These are phyloP conservation scores for Dryococelus australis DNA, from an alignment of 2,888 invertebrate genomes.

Conservation along the genomic window DNA sequence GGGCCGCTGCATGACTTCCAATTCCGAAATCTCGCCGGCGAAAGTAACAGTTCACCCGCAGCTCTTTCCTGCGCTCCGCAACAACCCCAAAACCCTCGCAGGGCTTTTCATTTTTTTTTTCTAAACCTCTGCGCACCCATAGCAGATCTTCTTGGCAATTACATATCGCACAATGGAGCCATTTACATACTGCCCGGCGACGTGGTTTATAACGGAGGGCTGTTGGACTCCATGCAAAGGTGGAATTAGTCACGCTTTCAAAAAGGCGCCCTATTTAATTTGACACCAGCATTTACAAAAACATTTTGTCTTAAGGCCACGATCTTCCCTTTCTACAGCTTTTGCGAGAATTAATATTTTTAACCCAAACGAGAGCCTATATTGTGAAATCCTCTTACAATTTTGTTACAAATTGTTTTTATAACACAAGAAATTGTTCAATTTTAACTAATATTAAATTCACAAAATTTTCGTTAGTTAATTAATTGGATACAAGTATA, in stretches of 20 bases:
- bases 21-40: slow-evolving; percentile 39
- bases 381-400: no score
- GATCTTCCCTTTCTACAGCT: no score
- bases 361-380: no score
- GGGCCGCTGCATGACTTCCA: slow-evolving; percentile 44
- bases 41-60: slow-evolving; percentile 17
- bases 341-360: no score
- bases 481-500: no score
- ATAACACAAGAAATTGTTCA: no score
- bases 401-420: no score
- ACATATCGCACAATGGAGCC: slow-evolving; percentile 29
- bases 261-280: neutral
- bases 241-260: neutral
- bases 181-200: slow-evolving; percentile 11
- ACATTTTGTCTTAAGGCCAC: no score
- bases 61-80: neutral
- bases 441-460: no score
- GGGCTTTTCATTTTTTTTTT: slow-evolving; percentile 23
- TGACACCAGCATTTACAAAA: no score
- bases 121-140: neutral
- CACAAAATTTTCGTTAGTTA: no score
- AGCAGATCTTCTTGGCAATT: slow-evolving; percentile 29
- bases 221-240: neutral
- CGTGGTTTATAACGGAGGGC: slow-evolving; percentile 19
- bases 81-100: neutral